A percentile compares a stretch with the other conserved stretches of the same genome.
These are phyloP conservation scores for Sebastes oblongus DNA, from an alignment of 2,797 vertebrate species.

Conservation along the genomic window DNA sequence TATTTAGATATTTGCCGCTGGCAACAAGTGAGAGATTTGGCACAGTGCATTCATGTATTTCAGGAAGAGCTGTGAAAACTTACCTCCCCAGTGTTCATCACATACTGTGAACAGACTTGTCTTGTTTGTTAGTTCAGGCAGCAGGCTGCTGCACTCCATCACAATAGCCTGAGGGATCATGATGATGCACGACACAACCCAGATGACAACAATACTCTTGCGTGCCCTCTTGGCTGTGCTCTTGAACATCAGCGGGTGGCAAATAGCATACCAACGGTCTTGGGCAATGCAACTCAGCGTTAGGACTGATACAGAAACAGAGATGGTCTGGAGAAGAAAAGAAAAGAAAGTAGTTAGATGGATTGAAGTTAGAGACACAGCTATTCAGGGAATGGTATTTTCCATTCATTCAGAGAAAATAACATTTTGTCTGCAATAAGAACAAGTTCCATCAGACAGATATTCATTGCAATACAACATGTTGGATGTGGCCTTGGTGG, in stretches of 20 bases:
- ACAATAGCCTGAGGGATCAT: constrained; percentile 98
- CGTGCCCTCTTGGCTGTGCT: constrained; percentile 94
- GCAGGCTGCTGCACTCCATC: constrained; percentile 93
- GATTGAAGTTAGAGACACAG: background rate
- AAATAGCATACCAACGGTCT: constrained; percentile 98
- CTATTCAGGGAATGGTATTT: background rate
- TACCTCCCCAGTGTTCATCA: constrained; percentile 95
- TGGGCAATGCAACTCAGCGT: constrained; percentile 96
- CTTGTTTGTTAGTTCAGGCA: constrained; percentile 95
- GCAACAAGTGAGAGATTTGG: background rate
- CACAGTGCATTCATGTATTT: background rate
- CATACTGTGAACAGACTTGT: constrained; percentile 96
- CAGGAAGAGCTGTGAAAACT: background rate
- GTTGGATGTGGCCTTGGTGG: background rate
- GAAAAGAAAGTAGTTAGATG: constrained; percentile 7
- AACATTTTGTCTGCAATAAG: background rate
- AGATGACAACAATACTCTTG: constrained; percentile 93
- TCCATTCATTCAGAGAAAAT: background rate
- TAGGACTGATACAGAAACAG: constrained; percentile 95
- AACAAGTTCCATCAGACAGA: background rate
- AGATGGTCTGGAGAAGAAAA: constrained; percentile 86
- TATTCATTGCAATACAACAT: background rate
- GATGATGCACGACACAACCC: constrained; percentile 93
- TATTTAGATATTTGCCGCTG: background rate
- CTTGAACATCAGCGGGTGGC: constrained; percentile 97